These are phyloP conservation scores for Tillus elongatus DNA, from an alignment of 2,888 invertebrate species.

Conservation along the genomic window DNA sequence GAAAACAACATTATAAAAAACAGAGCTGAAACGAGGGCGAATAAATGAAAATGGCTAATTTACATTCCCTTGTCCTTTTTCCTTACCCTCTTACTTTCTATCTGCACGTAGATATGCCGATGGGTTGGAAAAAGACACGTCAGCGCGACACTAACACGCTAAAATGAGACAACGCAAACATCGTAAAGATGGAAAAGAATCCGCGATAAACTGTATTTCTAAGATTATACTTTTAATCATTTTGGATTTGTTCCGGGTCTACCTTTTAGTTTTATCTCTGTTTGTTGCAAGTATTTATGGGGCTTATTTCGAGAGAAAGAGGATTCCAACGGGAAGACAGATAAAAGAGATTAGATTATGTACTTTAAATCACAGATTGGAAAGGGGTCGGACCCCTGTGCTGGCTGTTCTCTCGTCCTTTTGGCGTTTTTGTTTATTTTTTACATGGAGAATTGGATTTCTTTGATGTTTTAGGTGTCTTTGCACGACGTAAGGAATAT, in stretches of 20 bases:
- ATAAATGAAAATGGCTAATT: slow-evolving; percentile 41
- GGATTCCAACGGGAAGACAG: slow-evolving; percentile 16
- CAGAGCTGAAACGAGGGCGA: slow-evolving; percentile 36
- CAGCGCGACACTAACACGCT: too few relatives aligned
- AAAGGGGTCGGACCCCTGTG: slow-evolving; percentile 25
- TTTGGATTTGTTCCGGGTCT: slow-evolving; percentile 27
- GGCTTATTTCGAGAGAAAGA: slow-evolving; percentile 15
- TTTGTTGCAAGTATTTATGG: too few relatives aligned
- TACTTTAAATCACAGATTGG: slow-evolving; percentile 33
- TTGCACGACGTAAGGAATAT: too few relatives aligned
- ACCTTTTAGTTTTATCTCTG: slow-evolving; percentile 17
- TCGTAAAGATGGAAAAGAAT: slow-evolving; percentile 23
- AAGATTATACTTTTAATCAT: slow-evolving; percentile 39
- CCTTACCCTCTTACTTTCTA: slow-evolving; percentile 15
- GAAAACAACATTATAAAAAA: slow-evolving; percentile 32
- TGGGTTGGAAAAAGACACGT: neutral
- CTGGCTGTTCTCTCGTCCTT: slow-evolving; percentile 13
- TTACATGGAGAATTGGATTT: slow-evolving; percentile 9
- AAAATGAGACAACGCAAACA: too few relatives aligned
- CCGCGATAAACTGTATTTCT: slow-evolving; percentile 34
- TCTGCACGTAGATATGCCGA: neutral
- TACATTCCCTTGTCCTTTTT: slow-evolving; percentile 37
- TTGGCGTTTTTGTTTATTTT: slow-evolving; percentile 16
- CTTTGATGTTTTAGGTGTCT: slow-evolving; percentile 6
- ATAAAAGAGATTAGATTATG: slow-evolving; percentile 32